Base-by-base conservation (phyloP, 2,113 vertebrate genomes). In the Atlantisia rogersi region DNA sequence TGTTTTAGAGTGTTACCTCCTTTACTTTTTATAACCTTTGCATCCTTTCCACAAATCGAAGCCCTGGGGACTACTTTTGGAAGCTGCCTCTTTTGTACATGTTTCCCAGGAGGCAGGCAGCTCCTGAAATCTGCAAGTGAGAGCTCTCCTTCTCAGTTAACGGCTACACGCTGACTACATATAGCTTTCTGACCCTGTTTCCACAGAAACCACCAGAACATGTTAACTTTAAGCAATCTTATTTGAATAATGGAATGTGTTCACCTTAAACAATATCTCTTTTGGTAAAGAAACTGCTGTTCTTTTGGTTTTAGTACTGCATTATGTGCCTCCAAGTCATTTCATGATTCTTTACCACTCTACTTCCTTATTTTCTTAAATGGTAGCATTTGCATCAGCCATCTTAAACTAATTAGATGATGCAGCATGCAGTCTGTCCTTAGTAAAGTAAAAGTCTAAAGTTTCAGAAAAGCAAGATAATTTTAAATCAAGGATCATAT, bases 181-280 rank as follows among this genome's bases (percentile, higher is more conserved):
- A 40, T 63, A 70, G 70, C 15, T 95, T 96, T 96, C 62, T 95
- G 84, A 95, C 80, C 94, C 88, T 88, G 92, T 97, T 98, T 97
- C 90, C 90, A 96, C 92, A 96, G 96, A 97, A 97, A 97, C 80
- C 58, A 82, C 31, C n/a, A 88, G 80, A 94, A 71, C 6, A 10
- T 19, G 28, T 78, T 95, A 81, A 80, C 85, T 91, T 71, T 86
- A 93, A 95, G 55, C 28, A 78, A 59, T 69, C 52, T 79, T 91
- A 82, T 95, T 95, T 97, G 31, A 97, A 95, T 97, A 96, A 95
- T 91, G 63, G 35, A 88, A 53, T 39, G 56, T 73, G 73, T 89
- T 82, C 48, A 77, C 78, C 53, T 95, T 94, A 71, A 93, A 95
- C 52, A 88, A 87, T 94, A 73, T 56, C 50, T 84, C 32, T 91